Conservation (phyloP, 2,113 vertebrate genomes). For the Clinocottus analis region DNA sequence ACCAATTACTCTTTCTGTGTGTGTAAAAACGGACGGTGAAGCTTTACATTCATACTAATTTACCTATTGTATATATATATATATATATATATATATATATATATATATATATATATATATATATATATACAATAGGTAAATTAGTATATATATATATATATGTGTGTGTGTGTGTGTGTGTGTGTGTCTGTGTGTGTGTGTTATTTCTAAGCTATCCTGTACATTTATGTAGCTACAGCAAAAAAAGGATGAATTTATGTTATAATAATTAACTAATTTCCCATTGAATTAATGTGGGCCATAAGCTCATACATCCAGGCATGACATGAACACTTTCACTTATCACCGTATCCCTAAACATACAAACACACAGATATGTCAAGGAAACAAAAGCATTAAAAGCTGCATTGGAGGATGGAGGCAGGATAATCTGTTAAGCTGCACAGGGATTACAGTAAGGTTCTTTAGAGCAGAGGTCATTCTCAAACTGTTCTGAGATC, state of each 20-base stretch:
- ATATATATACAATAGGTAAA: too few species aligned
- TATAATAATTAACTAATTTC: conserved; percentile 39
- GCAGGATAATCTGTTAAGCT: conserved; percentile 83
- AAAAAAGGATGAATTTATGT: conserved; percentile 18
- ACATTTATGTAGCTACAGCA: neutral
- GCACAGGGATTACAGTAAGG: conserved; percentile 82
- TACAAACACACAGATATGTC: conserved; percentile 34
- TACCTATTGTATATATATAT: too few species aligned
- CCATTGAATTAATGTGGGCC: conserved; percentile 26
- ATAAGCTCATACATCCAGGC: conserved; percentile 44
- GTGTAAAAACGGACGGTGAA: neutral
- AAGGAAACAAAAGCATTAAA: conserved; percentile 81
- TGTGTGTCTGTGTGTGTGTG: neutral
- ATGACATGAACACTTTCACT: conserved; percentile 12
- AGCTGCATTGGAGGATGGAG: conserved; percentile 74
- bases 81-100: too few species aligned
- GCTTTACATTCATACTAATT: neutral
- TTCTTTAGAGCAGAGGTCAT: conserved; percentile 82
- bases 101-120: too few species aligned
- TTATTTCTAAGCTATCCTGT: neutral
- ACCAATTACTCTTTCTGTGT: neutral
- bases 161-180: too few species aligned
- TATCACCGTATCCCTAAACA: conserved; percentile 11
- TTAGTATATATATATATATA: too few species aligned
- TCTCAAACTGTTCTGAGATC: conserved; percentile 69